Evolutionary conservation across 2,888 invertebrate species (phyloP).

Genomic region (Lucinisca nassula): DNA sequence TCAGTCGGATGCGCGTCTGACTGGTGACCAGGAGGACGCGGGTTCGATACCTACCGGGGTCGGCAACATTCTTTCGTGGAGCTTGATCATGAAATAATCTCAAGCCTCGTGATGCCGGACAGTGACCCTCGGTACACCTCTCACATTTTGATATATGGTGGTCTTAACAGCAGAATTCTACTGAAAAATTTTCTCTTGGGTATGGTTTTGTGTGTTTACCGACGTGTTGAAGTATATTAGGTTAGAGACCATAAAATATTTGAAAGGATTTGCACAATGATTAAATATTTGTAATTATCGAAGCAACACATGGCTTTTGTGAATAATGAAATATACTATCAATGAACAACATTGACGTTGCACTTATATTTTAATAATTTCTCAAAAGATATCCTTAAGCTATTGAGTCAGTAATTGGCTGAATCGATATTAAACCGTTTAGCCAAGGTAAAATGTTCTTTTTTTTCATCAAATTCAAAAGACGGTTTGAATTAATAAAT

Average conservation of each 20-base stretch:
- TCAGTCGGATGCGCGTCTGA: no score
- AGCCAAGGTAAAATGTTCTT: neutral
- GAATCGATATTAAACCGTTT: neutral
- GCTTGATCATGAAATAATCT: no score
- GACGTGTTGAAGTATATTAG: neutral
- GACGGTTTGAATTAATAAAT: no score
- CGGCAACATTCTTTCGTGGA: no score
- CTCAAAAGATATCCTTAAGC: neutral
- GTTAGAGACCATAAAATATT: neutral
- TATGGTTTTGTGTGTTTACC: neutral
- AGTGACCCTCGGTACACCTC: no score
- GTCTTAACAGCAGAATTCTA: no score
- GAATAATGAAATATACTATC: neutral
- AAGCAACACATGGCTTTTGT: constrained; percentile 3
- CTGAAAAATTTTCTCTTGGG: no score
- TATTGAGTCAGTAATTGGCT: constrained; percentile 1
- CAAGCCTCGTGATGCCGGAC: no score
- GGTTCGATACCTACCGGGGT: no score
- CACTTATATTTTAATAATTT: neutral
- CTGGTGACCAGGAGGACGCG: no score
- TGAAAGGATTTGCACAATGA: neutral
- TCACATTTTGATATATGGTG: no score
- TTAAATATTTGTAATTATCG: constrained; percentile 4
- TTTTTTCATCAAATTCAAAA: no score
- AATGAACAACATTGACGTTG: neutral